Percentiles rank a stretch among this genome's conserved stretches.
phyloP scores from a whole-genome alignment of 2,888 invertebrate species.

The Eucera pruinosa region DNA sequence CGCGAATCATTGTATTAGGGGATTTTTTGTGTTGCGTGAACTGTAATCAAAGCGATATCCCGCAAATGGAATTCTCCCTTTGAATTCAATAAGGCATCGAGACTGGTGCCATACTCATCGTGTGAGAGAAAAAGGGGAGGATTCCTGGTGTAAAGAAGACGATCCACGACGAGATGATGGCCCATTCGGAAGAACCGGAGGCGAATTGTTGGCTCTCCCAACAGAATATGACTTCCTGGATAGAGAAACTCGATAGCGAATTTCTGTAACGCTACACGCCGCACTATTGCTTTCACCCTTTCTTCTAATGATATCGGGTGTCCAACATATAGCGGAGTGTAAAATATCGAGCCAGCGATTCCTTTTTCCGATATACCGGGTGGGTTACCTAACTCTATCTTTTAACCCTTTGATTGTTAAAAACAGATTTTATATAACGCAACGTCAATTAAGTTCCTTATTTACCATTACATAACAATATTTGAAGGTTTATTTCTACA shows the following conservation, averaged over 20 bases:
- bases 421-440: too few species aligned
- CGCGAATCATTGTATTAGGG: background rate
- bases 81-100: slow-evolving; percentile 37
- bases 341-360: background rate
- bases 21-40: slow-evolving; percentile 18
- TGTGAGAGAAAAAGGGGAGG: slow-evolving; percentile 3
- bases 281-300: slow-evolving; percentile 7
- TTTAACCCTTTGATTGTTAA: too few species aligned
- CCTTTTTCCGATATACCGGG: slow-evolving; percentile 4
- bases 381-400: too few species aligned
- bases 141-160: slow-evolving; percentile 14
- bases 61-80: background rate
- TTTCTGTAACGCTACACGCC: slow-evolving; percentile 8
- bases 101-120: background rate
- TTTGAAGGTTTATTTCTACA: too few species aligned
- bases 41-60: slow-evolving; percentile 28
- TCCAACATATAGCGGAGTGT: too few species aligned
- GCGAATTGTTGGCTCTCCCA: slow-evolving; percentile 34
- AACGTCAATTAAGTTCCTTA: too few species aligned
- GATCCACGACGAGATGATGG: slow-evolving; percentile 26
- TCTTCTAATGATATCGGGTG: slow-evolving; percentile 11
- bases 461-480: too few species aligned
- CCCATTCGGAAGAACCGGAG: slow-evolving; percentile 23
- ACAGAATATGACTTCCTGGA: slow-evolving; percentile 7
- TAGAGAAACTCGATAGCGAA: slow-evolving; percentile 20